Conservation (phyloP, 2,797 vertebrate species). For the Micromesistius poutassou region DNA sequence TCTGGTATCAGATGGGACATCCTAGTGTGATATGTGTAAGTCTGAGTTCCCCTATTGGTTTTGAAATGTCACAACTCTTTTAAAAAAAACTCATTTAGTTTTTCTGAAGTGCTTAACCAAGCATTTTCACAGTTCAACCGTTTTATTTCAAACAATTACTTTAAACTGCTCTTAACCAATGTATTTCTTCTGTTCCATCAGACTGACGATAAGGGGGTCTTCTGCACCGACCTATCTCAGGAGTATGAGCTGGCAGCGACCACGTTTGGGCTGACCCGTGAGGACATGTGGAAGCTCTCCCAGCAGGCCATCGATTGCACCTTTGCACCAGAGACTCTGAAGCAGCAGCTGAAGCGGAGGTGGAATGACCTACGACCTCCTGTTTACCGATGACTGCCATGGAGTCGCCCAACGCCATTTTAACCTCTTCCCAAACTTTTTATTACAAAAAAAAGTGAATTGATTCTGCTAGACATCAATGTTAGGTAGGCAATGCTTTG, state of each 20-base stretch:
- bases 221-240: conserved; percentile 87
- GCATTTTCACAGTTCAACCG: not conserved
- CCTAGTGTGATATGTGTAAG: conserved; percentile 92
- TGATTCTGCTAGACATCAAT: not conserved
- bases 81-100: not conserved
- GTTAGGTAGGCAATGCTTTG: not conserved
- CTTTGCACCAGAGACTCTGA: conserved; percentile 80
- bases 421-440: not conserved
- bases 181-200: conserved; percentile 50
- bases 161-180: not conserved
- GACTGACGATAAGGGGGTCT: conserved; percentile 97
- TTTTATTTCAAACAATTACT: conserved; percentile 4
- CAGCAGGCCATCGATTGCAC: conserved; percentile 82
- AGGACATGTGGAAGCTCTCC: conserved; percentile 88
- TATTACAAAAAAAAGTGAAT: not conserved
- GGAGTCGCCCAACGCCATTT: not conserved
- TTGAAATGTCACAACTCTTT: not conserved
- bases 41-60: conserved; percentile 14
- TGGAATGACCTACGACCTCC: conserved; percentile 78
- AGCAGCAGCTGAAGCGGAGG: conserved; percentile 77
- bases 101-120: conserved; percentile 1
- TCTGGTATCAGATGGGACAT: conserved; percentile 88
- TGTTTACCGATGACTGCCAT: conserved; percentile 51
- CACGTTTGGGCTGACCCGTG: conserved; percentile 80
- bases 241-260: conserved; percentile 89